Evolutionary conservation across 2,797 vertebrate genomes (phyloP), one percentile per base, ranked within the genome.

Genomic region (Natrix natrix): DNA sequence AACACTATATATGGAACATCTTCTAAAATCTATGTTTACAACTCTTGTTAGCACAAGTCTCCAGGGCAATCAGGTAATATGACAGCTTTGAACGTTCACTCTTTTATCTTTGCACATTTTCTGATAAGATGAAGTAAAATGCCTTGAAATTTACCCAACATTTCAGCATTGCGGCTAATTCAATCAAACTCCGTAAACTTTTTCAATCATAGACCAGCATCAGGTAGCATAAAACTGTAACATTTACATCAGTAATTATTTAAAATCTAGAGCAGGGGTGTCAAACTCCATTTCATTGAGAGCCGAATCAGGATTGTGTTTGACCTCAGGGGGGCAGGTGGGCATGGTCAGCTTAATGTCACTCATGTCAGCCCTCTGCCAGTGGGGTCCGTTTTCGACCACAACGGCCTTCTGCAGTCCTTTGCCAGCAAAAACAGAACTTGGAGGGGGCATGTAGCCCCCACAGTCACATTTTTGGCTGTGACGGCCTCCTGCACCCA

Each of bases 51-150:
- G 17, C 69, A 93, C 93, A 94, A n/a, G 5, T 22, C 26, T 92
- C 83, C 54, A 22, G 91, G 24, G 13, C 87, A 2, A 57, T 63
- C 0, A 57, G 7, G 90, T 56, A 55, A 55, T 56, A 14, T 63
- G 86, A 93, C 90, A 88, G 43, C 32, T 89, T 55, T 87, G 8
- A 57, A 93, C 48, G 48, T 32, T 52, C 66, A 48, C n/a, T 43
- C 78, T 57, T 91, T 89, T 89, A 93, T 88, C 28, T 93, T 61
- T 87, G 88, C n/a, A 78, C 48, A 37, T 78, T 83, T 78, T 78
- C 43, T 91, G 63, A 88, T 88, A 48, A 52, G 69, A 55, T 26
- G 11, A 89, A 24, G 78, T 69, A 87, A 61, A 26, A 89, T 91
- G 91, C 83, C 22, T 55, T 90, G 60, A 10, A 54, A 0, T 94